A percentile compares a stretch with the other conserved stretches of the same genome.
Conservation (phyloP, 2,888 invertebrate species). For the Ganaspis brasiliensis region DNA sequence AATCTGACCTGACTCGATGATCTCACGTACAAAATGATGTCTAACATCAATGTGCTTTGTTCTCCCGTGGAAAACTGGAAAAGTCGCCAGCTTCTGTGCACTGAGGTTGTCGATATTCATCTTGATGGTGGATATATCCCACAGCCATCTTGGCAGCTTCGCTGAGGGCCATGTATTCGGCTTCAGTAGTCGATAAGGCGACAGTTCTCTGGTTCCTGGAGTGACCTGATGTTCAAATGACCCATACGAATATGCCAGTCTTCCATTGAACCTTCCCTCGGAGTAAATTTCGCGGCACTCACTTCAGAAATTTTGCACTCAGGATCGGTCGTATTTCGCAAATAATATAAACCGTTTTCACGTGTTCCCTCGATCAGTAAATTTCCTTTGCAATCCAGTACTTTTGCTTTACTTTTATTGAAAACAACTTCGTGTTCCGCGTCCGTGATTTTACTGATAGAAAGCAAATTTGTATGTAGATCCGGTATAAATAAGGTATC, state of each 20-base stretch:
- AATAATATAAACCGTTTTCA: slow-evolving; percentile 45
- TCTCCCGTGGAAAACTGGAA: too few relatives aligned
- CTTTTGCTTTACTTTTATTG: slow-evolving; percentile 1
- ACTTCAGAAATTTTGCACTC: neutral
- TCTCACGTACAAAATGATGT: too few relatives aligned
- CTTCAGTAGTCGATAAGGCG: too few relatives aligned
- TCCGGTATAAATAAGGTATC: slow-evolving; percentile 48
- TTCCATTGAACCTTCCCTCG: slow-evolving; percentile 4
- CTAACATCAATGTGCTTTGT: too few relatives aligned
- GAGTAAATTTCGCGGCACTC: too few relatives aligned
- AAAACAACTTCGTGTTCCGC: slow-evolving; percentile 29
- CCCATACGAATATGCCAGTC: slow-evolving; percentile 45
- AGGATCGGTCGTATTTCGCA: neutral
- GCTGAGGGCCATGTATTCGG: too few relatives aligned
- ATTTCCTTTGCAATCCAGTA: slow-evolving; percentile 36
- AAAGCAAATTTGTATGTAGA: slow-evolving; percentile 28
- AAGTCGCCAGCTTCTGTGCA: too few relatives aligned
- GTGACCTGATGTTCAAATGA: slow-evolving; percentile 39
- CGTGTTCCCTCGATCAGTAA: slow-evolving; percentile 37
- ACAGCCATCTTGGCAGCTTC: too few relatives aligned
- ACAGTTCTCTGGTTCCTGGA: slow-evolving; percentile 35
- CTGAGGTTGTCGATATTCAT: too few relatives aligned
- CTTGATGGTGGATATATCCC: too few relatives aligned
- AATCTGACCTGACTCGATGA: too few relatives aligned
- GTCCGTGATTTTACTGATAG: slow-evolving; percentile 24